These are phyloP conservation scores for Stomatorhinus ivindoensis DNA, from an alignment of 2,113 vertebrate genomes.

Conservation along the genomic window DNA sequence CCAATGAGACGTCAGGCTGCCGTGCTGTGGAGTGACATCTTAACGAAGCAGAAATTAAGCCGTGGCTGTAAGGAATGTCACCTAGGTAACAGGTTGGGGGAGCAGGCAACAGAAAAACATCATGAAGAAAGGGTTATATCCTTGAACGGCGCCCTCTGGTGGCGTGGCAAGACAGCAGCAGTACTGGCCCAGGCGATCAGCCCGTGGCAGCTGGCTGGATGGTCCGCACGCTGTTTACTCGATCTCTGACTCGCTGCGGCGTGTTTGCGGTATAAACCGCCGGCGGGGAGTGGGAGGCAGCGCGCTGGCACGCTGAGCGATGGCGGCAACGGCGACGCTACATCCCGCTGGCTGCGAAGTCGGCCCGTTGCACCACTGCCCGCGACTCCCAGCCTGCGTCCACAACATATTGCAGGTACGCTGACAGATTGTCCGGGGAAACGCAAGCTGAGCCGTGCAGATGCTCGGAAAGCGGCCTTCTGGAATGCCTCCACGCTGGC, in stretches of 20 bases:
- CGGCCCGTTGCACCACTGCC: neutral
- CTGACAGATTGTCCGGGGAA: neutral
- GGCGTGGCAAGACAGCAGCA: neutral
- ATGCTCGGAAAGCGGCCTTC: neutral
- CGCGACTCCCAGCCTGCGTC: neutral
- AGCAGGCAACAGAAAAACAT: neutral
- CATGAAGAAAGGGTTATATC: neutral
- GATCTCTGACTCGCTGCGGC: neutral
- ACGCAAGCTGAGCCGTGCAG: neutral
- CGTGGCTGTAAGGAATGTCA: neutral
- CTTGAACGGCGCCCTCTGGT: neutral
- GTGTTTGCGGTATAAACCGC: neutral
- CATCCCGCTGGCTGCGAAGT: neutral
- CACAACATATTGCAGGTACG: neutral
- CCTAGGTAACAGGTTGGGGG: neutral
- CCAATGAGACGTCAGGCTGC: neutral
- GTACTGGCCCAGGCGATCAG: too few species aligned
- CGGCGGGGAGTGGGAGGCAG: neutral
- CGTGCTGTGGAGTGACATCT: neutral
- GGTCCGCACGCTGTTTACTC: neutral
- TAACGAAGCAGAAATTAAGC: neutral
- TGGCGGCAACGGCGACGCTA: too few species aligned
- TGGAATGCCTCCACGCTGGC: neutral
- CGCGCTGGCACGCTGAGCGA: neutral
- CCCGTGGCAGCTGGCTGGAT: neutral